These are phyloP conservation scores for Regulus satrapa DNA, from an alignment of 2,113 vertebrate species.

Conservation along the genomic window DNA sequence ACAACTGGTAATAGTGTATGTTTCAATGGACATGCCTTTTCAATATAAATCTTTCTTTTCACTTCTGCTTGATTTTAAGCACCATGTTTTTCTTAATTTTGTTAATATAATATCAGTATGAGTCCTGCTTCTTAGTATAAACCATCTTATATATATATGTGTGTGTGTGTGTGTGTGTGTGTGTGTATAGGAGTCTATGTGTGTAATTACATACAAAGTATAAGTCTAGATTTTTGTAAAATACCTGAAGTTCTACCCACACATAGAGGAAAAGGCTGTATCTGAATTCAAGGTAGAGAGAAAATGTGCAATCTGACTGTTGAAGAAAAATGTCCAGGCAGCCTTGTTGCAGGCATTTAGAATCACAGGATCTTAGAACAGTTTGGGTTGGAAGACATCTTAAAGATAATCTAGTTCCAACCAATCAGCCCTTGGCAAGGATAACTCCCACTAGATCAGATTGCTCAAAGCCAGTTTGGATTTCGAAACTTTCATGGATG, in stretches of 20 bases:
- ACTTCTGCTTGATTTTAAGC: background rate
- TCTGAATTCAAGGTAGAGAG: background rate
- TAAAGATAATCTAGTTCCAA: background rate
- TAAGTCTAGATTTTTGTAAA: background rate
- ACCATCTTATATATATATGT: background rate
- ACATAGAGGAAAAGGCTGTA: background rate
- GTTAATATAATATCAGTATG: background rate
- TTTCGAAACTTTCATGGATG: background rate
- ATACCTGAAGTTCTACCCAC: background rate
- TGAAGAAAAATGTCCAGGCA: background rate
- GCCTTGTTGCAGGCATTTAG: background rate
- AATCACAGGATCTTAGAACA: background rate
- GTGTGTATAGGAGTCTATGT: background rate
- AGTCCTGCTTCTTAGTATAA: background rate
- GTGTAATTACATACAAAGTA: background rate
- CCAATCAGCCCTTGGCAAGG: background rate
- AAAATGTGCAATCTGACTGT: background rate
- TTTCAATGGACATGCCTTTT: background rate
- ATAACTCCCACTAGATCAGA: background rate
- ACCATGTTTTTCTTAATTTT: background rate
- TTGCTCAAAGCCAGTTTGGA: background rate
- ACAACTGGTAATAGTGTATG: background rate
- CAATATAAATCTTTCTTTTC: background rate
- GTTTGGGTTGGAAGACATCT: background rate
- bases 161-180: accelerated